Conservation (phyloP, 2,797 vertebrate genomes). For the Diplodus sargus region DNA sequence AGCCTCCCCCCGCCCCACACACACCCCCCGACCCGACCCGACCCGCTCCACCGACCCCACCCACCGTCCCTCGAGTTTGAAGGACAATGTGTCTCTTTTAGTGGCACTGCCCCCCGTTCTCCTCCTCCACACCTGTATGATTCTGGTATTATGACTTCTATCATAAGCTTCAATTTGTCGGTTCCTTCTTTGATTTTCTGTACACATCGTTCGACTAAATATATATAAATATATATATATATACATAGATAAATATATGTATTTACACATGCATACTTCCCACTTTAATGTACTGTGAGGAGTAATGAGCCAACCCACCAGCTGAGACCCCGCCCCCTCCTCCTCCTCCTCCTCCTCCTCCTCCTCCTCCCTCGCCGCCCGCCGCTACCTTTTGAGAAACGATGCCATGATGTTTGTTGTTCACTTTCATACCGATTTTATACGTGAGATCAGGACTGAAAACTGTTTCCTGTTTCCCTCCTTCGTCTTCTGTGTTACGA, state of each 20-base stretch:
- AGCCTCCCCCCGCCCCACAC: not conserved
- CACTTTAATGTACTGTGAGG: conserved; percentile 64
- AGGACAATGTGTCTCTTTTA: conserved; percentile 86
- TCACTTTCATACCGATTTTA: conserved; percentile 68
- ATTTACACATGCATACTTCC: conserved; percentile 64
- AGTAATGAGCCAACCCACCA: conserved; percentile 71
- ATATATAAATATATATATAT: conserved; percentile 27
- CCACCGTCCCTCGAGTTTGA: conserved; percentile 60
- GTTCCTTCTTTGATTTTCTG: conserved; percentile 49
- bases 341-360: too few relatives aligned
- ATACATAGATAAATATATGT: conserved; percentile 48
- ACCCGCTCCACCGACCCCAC: not conserved
- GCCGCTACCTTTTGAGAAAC: conserved; percentile 43
- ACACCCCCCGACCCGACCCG: not conserved
- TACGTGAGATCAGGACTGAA: conserved; percentile 81
- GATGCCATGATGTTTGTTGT: conserved; percentile 63
- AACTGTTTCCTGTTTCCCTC: conserved; percentile 39
- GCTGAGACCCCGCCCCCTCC: conserved; percentile 16
- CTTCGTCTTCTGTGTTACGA: conserved; percentile 20
- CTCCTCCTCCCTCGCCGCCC: too few relatives aligned
- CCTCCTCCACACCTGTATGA: conserved; percentile 45
- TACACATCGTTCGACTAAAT: conserved; percentile 49
- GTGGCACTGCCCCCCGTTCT: conserved; percentile 79
- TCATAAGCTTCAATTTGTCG: conserved; percentile 60
- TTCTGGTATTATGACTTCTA: conserved; percentile 66